These are phyloP conservation scores for Anser brachyrhynchus DNA, from an alignment of 2,113 vertebrate species.

Conservation along the genomic window DNA sequence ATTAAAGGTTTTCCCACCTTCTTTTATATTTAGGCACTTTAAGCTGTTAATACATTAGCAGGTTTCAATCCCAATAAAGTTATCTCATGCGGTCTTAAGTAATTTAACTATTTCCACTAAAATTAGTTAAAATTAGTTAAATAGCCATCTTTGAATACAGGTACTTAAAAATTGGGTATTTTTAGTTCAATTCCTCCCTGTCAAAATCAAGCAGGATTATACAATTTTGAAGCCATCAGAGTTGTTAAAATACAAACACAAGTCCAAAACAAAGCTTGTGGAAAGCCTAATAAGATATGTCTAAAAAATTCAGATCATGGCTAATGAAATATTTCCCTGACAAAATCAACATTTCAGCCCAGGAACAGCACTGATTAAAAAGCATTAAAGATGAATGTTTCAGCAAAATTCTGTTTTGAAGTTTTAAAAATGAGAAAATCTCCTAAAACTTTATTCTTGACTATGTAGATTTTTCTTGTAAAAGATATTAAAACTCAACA, in stretches of 20 bases:
- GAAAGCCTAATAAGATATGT: background rate
- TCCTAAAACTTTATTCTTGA: background rate
- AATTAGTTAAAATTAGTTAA: background rate
- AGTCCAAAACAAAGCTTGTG: background rate
- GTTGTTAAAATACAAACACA: background rate
- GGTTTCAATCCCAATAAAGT: background rate
- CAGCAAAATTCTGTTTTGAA: background rate
- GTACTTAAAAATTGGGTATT: background rate
- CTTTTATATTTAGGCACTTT: background rate
- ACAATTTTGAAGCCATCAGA: background rate
- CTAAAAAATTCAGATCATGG: background rate
- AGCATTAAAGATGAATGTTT: background rate
- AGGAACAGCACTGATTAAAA: background rate
- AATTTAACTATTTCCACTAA: background rate
- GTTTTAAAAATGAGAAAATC: background rate
- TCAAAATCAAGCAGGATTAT: background rate
- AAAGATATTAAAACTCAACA: background rate
- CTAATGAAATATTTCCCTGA: background rate
- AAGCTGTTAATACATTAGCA: background rate
- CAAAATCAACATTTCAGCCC: background rate
- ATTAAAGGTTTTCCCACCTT: background rate
- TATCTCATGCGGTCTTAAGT: background rate
- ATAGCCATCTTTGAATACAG: background rate
- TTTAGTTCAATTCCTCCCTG: background rate
- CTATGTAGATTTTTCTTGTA: background rate